Conservation (phyloP, 1,140 invertebrate species). For the Achroia grisella region DNA sequence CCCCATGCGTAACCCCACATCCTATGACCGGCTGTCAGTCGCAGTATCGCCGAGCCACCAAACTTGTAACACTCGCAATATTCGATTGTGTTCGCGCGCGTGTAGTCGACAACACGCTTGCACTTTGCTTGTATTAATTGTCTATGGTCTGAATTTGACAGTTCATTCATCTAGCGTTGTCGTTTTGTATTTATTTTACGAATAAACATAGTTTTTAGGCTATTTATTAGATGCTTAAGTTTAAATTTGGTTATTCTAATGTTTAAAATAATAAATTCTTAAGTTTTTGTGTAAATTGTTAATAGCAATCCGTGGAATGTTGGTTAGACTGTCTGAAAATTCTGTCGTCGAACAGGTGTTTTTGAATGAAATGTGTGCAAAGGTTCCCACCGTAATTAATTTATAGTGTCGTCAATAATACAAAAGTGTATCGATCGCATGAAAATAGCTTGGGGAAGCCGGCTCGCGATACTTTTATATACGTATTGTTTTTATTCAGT, state of each 20-base stretch:
- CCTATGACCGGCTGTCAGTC: conserved; percentile 65
- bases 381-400: conserved; percentile 68
- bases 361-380: conserved; percentile 64
- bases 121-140: conserved; percentile 49
- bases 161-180: conserved; percentile 62
- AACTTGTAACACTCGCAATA: conserved; percentile 21
- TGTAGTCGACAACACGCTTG: conserved; percentile 57
- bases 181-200: conserved; percentile 51
- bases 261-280: not conserved
- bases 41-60: conserved; percentile 36
- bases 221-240: not conserved
- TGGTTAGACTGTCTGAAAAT: conserved; percentile 47
- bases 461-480: conserved; percentile 12
- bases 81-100: conserved; percentile 51
- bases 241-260: not conserved
- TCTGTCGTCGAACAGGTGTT: conserved; percentile 63
- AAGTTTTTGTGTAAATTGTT: conserved; percentile 18
- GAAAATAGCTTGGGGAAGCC: conserved; percentile 10
- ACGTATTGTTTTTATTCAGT: not conserved
- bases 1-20: conserved; percentile 84
- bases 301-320: conserved; percentile 22
- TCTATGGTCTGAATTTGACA: conserved; percentile 66
- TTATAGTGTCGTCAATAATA: conserved; percentile 65
- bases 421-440: conserved; percentile 54
- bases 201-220: conserved; percentile 38